Conservation (phyloP, 53 echinoderm and acorn worm genomes). For the Apostichopus leukothele region DNA sequence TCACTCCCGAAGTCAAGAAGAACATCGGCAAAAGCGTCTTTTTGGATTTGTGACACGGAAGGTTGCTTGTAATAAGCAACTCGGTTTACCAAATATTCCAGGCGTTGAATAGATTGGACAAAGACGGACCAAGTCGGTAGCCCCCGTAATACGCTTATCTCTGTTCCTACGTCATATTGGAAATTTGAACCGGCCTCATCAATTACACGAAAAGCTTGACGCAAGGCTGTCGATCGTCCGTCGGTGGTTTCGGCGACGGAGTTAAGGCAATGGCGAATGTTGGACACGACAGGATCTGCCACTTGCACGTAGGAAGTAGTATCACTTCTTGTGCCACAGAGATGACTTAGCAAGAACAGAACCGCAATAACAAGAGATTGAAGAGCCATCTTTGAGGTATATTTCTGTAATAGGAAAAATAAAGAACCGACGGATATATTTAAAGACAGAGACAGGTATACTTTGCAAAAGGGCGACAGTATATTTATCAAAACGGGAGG, state of each 20-base stretch:
- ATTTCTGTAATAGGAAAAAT: not conserved
- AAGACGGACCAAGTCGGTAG: conserved; percentile 3
- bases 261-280: not conserved
- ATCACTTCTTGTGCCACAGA: not conserved
- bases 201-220: not conserved
- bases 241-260: conserved; percentile 1
- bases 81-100: not conserved
- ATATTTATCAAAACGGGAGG: too few relatives aligned
- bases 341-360: not conserved
- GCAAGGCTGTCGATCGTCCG: not conserved
- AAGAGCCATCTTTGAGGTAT: not conserved
- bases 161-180: not conserved
- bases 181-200: conserved; percentile 17
- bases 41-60: not conserved
- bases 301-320: not conserved
- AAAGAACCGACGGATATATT: not conserved
- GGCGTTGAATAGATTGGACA: not conserved
- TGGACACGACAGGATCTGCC: not conserved
- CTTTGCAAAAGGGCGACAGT: too few relatives aligned
- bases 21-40: not conserved
- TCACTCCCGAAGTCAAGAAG: conserved; percentile 2
- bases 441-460: too few relatives aligned
- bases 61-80: not conserved
- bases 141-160: not conserved
- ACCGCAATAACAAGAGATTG: not conserved